These are phyloP conservation scores for Biston stratarius DNA, from an alignment of 2,888 invertebrate genomes.

Conservation along the genomic window DNA sequence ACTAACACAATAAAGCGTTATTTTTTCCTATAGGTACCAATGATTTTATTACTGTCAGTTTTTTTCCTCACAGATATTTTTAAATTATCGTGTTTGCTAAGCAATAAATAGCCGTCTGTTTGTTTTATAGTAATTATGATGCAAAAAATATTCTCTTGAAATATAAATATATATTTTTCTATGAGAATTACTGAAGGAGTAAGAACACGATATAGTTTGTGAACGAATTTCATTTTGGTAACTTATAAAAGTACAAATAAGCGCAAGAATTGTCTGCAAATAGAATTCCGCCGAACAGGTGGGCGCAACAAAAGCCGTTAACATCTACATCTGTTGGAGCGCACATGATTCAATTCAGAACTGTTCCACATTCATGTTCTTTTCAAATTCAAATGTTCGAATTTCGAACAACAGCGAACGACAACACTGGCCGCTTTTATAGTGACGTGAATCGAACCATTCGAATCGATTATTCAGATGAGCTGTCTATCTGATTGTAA, in stretches of 20 bases:
- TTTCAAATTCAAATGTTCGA: conserved; percentile 71
- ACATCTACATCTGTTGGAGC: conserved; percentile 28
- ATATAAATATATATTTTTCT: too few relatives aligned
- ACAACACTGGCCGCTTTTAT: conserved; percentile 66
- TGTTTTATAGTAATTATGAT: too few relatives aligned
- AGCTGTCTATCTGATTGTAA: conserved; percentile 70
- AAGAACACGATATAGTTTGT: too few relatives aligned
- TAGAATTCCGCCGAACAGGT: conserved; percentile 11
- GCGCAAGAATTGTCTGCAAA: not conserved
- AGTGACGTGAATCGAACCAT: conserved; percentile 64
- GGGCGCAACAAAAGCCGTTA: conserved; percentile 34
- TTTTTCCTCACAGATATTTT: too few relatives aligned
- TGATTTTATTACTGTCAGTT: too few relatives aligned
- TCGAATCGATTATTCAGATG: conserved; percentile 75
- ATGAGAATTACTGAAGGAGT: too few relatives aligned
- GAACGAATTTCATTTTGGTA: too few relatives aligned
- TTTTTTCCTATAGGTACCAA: too few relatives aligned
- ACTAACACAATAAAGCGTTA: too few relatives aligned
- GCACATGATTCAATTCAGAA: conserved; percentile 32
- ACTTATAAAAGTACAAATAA: not conserved
- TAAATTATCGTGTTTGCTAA: too few relatives aligned
- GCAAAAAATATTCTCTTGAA: too few relatives aligned
- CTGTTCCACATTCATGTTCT: conserved; percentile 56
- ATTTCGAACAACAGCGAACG: conserved; percentile 62
- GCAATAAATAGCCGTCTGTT: too few relatives aligned